phyloP scores from a whole-genome alignment of 2,113 vertebrate species.

The Pontoporia blainvillei region DNA sequence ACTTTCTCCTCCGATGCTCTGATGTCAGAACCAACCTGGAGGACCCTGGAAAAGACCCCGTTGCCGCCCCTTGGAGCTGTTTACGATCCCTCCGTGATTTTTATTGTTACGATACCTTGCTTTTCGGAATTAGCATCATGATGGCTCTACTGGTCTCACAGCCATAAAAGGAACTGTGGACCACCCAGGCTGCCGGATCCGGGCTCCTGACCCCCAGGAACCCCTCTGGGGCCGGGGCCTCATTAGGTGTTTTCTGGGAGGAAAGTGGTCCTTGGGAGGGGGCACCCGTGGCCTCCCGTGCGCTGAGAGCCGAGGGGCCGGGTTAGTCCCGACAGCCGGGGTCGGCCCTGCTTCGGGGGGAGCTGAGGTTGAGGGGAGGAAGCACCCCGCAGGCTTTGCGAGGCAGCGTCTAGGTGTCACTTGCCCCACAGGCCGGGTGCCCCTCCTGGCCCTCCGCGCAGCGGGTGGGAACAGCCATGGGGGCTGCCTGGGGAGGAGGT shows the following conservation, averaged over 20 bases:
- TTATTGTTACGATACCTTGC: not conserved
- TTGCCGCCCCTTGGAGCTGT: not conserved
- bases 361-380: not conserved
- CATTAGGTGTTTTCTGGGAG: not conserved
- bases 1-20: not conserved
- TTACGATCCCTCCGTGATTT: not conserved
- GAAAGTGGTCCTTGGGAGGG: not conserved
- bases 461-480: not conserved
- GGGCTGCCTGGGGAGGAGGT: conserved; percentile 16
- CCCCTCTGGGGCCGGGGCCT: not conserved
- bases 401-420: not conserved
- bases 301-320: not conserved
- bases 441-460: no score
- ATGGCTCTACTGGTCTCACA: not conserved
- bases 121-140: not conserved
- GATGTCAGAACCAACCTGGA: not conserved
- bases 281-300: not conserved
- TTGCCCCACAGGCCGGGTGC: not conserved
- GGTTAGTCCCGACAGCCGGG: rapidly evolving
- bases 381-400: not conserved
- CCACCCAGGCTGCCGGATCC: rapidly evolving
- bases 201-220: not conserved
- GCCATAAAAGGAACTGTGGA: not conserved
- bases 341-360: not conserved
- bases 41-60: not conserved